Conservation (phyloP, 2,888 invertebrate genomes). For the Polydrusus cervinus region DNA sequence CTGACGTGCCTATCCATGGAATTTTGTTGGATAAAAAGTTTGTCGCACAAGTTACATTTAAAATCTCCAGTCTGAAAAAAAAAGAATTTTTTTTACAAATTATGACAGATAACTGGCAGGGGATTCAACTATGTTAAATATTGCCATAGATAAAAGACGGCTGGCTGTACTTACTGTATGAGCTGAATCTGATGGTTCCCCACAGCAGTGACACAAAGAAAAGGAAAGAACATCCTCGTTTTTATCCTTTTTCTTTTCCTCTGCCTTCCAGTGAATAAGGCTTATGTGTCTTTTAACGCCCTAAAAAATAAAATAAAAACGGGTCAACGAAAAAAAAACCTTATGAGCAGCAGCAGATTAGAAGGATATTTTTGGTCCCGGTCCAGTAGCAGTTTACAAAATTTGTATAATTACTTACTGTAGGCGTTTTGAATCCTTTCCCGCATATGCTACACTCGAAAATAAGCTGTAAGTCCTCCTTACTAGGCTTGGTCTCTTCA, state of each 20-base stretch:
- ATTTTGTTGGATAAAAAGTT: conserved; percentile 81
- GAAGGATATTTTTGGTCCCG: not conserved
- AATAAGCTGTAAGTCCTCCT: conserved; percentile 47
- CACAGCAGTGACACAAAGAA: conserved; percentile 75
- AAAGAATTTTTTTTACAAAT: too few species aligned
- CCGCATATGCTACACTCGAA: conserved; percentile 64
- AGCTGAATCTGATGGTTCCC: conserved; percentile 74
- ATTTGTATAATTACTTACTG: conserved; percentile 63
- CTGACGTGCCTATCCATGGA: conserved; percentile 79
- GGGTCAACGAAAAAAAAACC: too few species aligned
- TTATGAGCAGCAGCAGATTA: too few species aligned
- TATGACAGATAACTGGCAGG: too few species aligned
- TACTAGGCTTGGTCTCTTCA: conserved; percentile 46
- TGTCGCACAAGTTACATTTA: conserved; percentile 78
- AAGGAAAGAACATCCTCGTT: conserved; percentile 66
- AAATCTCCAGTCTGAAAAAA: conserved; percentile 72
- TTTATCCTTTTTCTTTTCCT: conserved; percentile 56
- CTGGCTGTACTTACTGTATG: conserved; percentile 70
- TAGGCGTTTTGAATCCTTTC: conserved; percentile 65
- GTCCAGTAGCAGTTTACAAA: too few species aligned
- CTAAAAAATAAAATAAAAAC: conserved; percentile 59
- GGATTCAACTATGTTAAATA: too few species aligned
- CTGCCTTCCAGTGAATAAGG: conserved; percentile 60
- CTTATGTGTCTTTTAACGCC: conserved; percentile 69
- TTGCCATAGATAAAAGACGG: not conserved